Conservation (phyloP, 2,797 vertebrate species). For the Megalops cyprinoides region DNA sequence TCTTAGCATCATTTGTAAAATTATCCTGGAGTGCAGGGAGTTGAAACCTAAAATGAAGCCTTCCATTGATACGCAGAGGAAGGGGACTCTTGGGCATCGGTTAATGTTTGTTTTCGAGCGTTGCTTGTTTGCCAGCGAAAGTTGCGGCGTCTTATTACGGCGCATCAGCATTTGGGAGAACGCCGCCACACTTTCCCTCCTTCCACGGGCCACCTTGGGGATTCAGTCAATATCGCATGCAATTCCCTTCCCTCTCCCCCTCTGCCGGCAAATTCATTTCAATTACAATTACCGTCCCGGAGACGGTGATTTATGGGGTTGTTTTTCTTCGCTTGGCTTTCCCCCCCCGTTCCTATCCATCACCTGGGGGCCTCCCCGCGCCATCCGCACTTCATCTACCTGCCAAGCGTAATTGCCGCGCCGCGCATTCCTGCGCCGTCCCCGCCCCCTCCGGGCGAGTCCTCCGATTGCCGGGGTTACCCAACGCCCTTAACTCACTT, state of each 20-base stretch:
- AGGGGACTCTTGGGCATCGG: too few species aligned
- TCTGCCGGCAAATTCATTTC: slow-evolving; percentile 72
- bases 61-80: too few species aligned
- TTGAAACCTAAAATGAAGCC: too few species aligned
- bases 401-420: slow-evolving; percentile 67
- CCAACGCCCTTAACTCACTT: slow-evolving; percentile 4
- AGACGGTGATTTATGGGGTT: slow-evolving; percentile 73
- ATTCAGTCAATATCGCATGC: slow-evolving; percentile 71
- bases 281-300: slow-evolving; percentile 77
- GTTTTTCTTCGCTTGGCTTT: slow-evolving; percentile 69
- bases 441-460: slow-evolving; percentile 19
- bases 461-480: too few species aligned
- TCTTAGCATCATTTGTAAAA: too few species aligned
- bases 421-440: slow-evolving; percentile 60
- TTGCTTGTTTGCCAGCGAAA: too few species aligned
- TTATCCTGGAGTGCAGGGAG: too few species aligned
- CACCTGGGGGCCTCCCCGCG: slow-evolving; percentile 60
- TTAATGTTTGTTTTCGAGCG: too few species aligned
- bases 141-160: too few species aligned
- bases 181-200: slow-evolving; percentile 11
- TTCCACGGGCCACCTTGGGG: slow-evolving; percentile 54
- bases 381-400: slow-evolving; percentile 76
- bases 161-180: background rate
- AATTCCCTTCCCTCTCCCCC: slow-evolving; percentile 51
- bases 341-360: slow-evolving; percentile 70